Conservation (phyloP, 2,113 vertebrate species). For the Heteronetta atricapilla region DNA sequence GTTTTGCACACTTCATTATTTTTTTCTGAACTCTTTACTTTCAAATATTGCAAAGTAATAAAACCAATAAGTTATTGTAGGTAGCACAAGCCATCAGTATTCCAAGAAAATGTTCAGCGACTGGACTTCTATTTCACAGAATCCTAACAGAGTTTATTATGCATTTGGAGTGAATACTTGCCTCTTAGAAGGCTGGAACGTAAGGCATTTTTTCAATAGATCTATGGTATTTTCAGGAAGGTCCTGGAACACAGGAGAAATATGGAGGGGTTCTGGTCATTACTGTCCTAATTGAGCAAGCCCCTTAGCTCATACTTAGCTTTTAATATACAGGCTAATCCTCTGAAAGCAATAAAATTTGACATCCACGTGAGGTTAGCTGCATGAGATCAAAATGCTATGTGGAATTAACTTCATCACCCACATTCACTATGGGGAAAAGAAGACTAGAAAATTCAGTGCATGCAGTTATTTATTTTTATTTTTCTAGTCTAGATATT, state of each 20-base stretch:
- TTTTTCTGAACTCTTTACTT: not conserved
- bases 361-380: not conserved
- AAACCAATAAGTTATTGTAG: not conserved
- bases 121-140: not conserved
- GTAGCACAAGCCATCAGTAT: not conserved
- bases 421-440: not conserved
- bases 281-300: not conserved
- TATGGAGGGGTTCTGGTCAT: not conserved
- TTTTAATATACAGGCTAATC: not conserved
- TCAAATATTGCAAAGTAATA: not conserved
- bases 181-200: constrained; percentile 92
- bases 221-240: constrained; percentile 83
- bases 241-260: constrained; percentile 73
- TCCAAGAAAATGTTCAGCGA: not conserved
- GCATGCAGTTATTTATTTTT: not conserved
- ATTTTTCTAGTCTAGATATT: not conserved
- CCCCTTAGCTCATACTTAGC: not conserved
- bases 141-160: not conserved
- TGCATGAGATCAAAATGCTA: not conserved
- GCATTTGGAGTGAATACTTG: constrained; percentile 36
- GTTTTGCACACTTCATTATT: not conserved
- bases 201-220: constrained; percentile 93
- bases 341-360: not conserved
- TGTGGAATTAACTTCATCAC: not conserved
- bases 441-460: not conserved